Base-by-base conservation (phyloP, 2,888 invertebrate species). In the Dorcus hopei region DNA sequence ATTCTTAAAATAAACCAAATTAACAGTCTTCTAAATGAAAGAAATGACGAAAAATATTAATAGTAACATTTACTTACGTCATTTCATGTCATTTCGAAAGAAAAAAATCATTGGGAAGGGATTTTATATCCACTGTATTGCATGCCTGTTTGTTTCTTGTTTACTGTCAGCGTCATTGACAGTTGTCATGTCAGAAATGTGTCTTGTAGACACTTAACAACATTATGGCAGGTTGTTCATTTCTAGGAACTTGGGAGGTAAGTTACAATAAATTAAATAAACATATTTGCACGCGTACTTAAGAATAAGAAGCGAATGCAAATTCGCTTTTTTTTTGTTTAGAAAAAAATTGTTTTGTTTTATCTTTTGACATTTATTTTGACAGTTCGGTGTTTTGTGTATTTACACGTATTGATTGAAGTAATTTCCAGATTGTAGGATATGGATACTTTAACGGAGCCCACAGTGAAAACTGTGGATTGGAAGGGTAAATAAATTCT, bases 191-290 rank as follows among this genome's bases (percentile, higher is more conserved):
- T n/a, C 16, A 48, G 55, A 59, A 59, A 61, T 61, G 61, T 49
- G 53, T 52, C 45, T 50, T 49, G 49, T 52, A 40, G 38, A 50
- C 45, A 57, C 56, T 41, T 41, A 43, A 49, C 54, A 59, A 59
- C 9, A 19, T 40, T 45, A 78, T 78, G 78, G 77, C 79, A 68
- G 79, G 77, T 62, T 79, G 80, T 68, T 78, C 79, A 54, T 82
- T 82, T 72, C 74, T 80, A 62, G 83, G 83, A 65, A 81, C 80
- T 65, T 83, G 83, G 83, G 82, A 83, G 80, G 83, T 83, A 73
- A 73, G 70, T 68, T 61, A 43, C 6, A 7, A 54, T 19, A 19
- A 19, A 19, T 19, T 19, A 19, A 19, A 3, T 19, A 19, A 19
- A 3, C 19, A 19, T 19, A 19, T 19, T 19, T 19, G 19, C 19